A percentile compares a stretch with the other conserved stretches of the same genome.
These are phyloP conservation scores for Oppia nitens DNA, from an alignment of 1,140 invertebrate genomes.

Conservation along the genomic window DNA sequence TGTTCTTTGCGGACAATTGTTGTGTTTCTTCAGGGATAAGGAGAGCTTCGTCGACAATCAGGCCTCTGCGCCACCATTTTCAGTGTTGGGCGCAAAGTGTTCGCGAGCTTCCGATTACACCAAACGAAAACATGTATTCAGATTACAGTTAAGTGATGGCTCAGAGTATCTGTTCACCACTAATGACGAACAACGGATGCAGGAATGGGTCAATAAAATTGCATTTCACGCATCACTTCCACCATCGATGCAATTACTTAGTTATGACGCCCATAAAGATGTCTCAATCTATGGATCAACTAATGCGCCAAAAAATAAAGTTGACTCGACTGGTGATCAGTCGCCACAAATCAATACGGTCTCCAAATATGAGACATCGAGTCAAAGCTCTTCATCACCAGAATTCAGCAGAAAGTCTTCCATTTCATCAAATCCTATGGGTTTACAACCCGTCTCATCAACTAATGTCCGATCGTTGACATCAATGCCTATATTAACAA, in stretches of 20 bases:
- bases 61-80: constrained; percentile 77
- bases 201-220: constrained; percentile 86
- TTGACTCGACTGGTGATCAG: background rate
- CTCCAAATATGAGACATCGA: background rate
- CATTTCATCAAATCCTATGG: background rate
- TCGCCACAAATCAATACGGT: background rate
- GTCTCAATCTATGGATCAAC: background rate
- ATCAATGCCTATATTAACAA: background rate
- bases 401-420: background rate
- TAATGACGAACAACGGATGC: constrained; percentile 50
- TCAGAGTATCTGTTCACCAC: constrained; percentile 83
- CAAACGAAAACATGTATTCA: constrained; percentile 91
- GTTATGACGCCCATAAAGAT: constrained; percentile 35
- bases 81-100: constrained; percentile 67
- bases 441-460: background rate
- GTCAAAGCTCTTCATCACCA: constrained; percentile 3
- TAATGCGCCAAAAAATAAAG: background rate
- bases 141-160: constrained; percentile 84
- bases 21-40: constrained; percentile 95
- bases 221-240: constrained; percentile 79
- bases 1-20: constrained; percentile 81
- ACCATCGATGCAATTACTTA: constrained; percentile 61
- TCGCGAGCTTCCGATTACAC: constrained; percentile 82
- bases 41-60: constrained; percentile 63
- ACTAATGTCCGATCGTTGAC: background rate